Base-by-base conservation (phyloP, 2,797 vertebrate genomes). In the Ispidina picta region DNA sequence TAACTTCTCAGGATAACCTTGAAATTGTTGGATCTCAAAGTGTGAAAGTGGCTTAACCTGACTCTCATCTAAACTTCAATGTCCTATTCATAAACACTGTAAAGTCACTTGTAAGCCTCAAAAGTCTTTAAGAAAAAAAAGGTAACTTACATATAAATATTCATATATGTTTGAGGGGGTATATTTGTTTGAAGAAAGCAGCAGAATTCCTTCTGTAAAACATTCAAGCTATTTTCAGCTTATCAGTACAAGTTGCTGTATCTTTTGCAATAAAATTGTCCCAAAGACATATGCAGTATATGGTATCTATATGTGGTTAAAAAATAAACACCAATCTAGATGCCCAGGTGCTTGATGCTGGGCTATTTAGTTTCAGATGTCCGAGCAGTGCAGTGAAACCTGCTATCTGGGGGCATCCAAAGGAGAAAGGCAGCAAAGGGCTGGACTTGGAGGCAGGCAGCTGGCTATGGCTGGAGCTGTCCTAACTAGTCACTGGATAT, bases 221-320 rank as follows among this genome's bases (percentile, higher is more conserved):
- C 15, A 71, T 15, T 62, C 39, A 86, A 92, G 39, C 77, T 95
- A 79, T 83, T 88, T 85, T 77, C 59, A 91, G 68, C 68, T 91
- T 89, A 76, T 88, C 48, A 80, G 41, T 55, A 25, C 62, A 93
- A 79, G 43, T 68, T 86, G 68, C 64, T 93, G 0, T 89, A 93
- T 56, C 59, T 95, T 94, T 94, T 93, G 72, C 93, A 97, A 96
- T 96, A 96, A 96, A 96, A 85, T 41, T 73, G 46, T 83, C 70
- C 54, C 82, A 92, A 94, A 85, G 33, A 78, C 72, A 69, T 39
- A 66, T 13, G 31, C 48, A 58, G 54, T 70, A 15, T 20, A 15
- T 33, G 21, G 89, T 7, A 3, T 63, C 31, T 92, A 1, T 72
- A 43, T 4, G 4, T n/a, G 12, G 26, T 85, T 86, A 48, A 77